Base-by-base conservation (phyloP, 2,888 invertebrate species). In the Gnatocerus cornutus region DNA sequence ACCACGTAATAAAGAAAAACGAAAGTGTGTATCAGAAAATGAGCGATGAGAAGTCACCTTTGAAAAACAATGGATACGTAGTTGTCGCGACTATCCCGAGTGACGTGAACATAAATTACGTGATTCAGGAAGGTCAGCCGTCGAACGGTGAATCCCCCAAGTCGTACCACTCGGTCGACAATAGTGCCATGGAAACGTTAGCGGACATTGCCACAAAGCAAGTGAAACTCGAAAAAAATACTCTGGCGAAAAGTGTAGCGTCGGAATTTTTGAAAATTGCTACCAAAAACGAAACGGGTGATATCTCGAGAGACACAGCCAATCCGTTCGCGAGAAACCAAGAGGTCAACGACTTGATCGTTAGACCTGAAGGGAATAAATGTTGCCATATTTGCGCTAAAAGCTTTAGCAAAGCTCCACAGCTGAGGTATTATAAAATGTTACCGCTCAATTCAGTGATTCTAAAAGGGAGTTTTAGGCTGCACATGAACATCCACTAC, bases 401-500 rank as follows among this genome's bases (percentile, higher is more conserved):
- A 85, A 92, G 93, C 61, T 98, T 98, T 86, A 93, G 92, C 71
- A 96, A 97, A 84, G 93, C 95, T 70, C 95, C 95, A 71, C 97
- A 97, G 81, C 87, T 98, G 72, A 89, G 93, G 85, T 85, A 21
- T 3, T 21, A 77, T 33, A 33, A n/a, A 9, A 33, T 33, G 7
- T 7, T 33, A 6, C n/a, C 12, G 6, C n/a, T 4, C 1, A 21
- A 4, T 21, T 21, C 21, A 33, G 6, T 7, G 33, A 33, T 33
- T 4, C 7, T 33, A n/a, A 33, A 33, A 4, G 33, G 2, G 33
- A 33, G 33, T n/a, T 33, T 33, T 33, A 84, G 85, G 73, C 87
- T 98, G 72, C 98, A 98, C 85, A 93, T 97, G 84, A 97, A 98
- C 84, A 97, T 97, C 75, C 98, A 98, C 85, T 97, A 96, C 80